Conservation (phyloP, 1,140 invertebrate genomes). For the Nixonia krombeini region DNA sequence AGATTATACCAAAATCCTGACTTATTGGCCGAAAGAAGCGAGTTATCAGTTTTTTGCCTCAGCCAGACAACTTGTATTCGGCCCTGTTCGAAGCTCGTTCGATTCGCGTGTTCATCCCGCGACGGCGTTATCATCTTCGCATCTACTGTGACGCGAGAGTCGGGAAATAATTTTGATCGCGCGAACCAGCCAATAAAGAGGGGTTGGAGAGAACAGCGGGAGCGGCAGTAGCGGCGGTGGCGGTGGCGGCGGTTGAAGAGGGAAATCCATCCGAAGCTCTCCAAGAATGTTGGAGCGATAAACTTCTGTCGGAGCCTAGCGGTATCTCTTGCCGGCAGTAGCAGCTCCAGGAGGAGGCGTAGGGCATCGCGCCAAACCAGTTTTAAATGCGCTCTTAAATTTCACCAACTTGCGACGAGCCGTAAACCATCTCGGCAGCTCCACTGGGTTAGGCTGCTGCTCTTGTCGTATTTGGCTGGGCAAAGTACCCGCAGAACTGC, state of each 20-base stretch:
- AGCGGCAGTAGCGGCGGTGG: too few relatives aligned
- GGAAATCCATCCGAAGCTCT: slow-evolving; percentile 69
- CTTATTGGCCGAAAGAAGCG: background rate
- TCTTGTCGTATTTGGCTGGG: slow-evolving; percentile 60
- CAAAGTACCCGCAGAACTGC: slow-evolving; percentile 60
- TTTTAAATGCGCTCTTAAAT: slow-evolving; percentile 72
- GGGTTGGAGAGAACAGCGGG: slow-evolving; percentile 7
- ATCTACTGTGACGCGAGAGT: background rate
- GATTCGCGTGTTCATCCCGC: too few relatives aligned
- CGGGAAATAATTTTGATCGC: slow-evolving; percentile 32
- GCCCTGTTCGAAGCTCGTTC: too few relatives aligned
- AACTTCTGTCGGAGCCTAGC: slow-evolving; percentile 66
- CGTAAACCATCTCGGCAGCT: slow-evolving; percentile 69
- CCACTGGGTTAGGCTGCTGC: slow-evolving; percentile 61
- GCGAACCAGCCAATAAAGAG: slow-evolving; percentile 29
- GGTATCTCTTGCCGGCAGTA: slow-evolving; percentile 64
- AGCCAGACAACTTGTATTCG: too few relatives aligned
- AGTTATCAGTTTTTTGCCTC: background rate
- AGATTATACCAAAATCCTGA: background rate
- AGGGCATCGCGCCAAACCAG: slow-evolving; percentile 70
- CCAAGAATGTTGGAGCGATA: slow-evolving; percentile 70
- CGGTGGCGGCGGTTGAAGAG: slow-evolving; percentile 47
- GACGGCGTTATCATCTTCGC: background rate
- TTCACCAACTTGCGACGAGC: slow-evolving; percentile 68
- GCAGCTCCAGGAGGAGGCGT: slow-evolving; percentile 52